Evolutionary conservation across 37 sponge, comb jelly and placozoan species (phyloP).

Genomic region (Axinella damicornis): DNA sequence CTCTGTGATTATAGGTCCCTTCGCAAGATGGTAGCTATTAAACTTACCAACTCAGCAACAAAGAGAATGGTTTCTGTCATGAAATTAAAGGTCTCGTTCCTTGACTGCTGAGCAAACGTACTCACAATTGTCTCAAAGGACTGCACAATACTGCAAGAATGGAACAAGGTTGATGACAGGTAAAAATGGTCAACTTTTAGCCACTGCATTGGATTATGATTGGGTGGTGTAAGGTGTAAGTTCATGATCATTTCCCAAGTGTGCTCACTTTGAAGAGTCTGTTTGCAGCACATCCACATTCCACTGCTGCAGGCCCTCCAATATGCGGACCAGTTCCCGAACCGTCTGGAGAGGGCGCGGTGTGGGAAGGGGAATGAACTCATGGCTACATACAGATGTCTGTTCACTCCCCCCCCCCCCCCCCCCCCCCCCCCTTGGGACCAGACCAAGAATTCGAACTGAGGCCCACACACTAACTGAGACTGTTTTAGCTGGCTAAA

Average conservation of each 20-base stretch:
- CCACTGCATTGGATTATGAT: too few species aligned
- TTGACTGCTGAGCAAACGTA: background rate
- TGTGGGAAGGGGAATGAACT: too few species aligned
- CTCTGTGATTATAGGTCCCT: too few species aligned
- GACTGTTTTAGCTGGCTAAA: too few species aligned
- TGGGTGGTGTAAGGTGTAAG: background rate
- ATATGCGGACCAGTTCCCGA: background rate
- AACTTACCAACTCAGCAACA: background rate
- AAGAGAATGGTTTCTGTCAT: slow-evolving; percentile 3
- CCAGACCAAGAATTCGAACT: too few species aligned
- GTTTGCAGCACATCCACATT: background rate
- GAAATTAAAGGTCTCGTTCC: background rate
- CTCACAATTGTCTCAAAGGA: slow-evolving; percentile 1
- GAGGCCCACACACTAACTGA: too few species aligned
- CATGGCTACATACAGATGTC: too few species aligned
- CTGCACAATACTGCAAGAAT: background rate
- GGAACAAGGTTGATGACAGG: background rate
- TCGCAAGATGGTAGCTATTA: too few species aligned
- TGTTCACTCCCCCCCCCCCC: too few species aligned
- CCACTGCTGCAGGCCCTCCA: slow-evolving; percentile 1
- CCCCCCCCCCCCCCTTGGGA: too few species aligned
- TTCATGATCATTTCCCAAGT: background rate
- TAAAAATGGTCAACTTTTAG: too few species aligned
- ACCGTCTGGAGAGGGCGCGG: background rate
- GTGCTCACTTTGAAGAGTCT: background rate